Evolutionary conservation across 2,888 invertebrate species (phyloP).

Genomic region (Seira sanloemensis): DNA sequence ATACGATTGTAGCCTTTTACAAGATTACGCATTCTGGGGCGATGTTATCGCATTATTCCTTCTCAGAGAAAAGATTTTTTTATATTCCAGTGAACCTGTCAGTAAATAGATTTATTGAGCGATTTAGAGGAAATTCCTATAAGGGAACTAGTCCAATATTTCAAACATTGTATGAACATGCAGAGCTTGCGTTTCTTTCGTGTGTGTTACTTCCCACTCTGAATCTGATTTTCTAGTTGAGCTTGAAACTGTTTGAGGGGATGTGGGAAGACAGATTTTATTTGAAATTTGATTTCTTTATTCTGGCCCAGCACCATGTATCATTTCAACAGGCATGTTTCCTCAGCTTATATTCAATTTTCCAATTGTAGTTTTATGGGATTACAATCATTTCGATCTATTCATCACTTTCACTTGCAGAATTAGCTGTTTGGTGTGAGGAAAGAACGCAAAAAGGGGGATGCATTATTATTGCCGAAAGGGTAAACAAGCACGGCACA

Average conservation of each 20-base stretch:
- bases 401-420: constrained; percentile 5
- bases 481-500: not conserved
- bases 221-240: not conserved
- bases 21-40: not conserved
- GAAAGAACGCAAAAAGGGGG: too few relatives aligned
- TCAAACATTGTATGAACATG: constrained; percentile 13
- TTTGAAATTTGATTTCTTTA: constrained; percentile 16
- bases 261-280: not conserved
- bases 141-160: constrained; percentile 11
- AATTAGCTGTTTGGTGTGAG: constrained; percentile 9
- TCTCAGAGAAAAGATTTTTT: not conserved
- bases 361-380: not conserved
- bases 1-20: not conserved
- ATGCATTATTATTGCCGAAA: not conserved
- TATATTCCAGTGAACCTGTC: constrained; percentile 23
- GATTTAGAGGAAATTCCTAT: constrained; percentile 1
- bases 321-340: constrained; percentile 16
- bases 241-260: not conserved
- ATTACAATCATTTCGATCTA: not conserved
- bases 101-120: constrained; percentile 51
- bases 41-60: not conserved
- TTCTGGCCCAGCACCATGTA: not conserved
- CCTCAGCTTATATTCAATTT: not conserved
- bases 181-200: constrained; percentile 4
- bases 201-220: not conserved